These are phyloP conservation scores for Lithophane ornitopus DNA, from an alignment of 2,888 invertebrate species.

Conservation along the genomic window DNA sequence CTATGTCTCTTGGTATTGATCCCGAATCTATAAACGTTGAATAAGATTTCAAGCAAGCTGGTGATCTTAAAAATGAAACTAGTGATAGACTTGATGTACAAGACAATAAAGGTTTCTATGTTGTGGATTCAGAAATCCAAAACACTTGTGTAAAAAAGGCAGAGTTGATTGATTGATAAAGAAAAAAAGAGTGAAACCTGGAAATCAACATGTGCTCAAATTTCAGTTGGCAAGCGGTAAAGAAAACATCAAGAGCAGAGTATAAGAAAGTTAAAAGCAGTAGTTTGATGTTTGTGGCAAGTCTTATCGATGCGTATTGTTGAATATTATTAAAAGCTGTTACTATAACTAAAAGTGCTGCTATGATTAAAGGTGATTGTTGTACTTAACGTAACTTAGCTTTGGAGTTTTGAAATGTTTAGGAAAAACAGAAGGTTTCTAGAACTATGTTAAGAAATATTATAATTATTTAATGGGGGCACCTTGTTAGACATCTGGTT, in stretches of 20 bases:
- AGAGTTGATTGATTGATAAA: slow-evolving; percentile 31
- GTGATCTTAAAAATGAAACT: slow-evolving; percentile 1
- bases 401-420: slow-evolving; percentile 57
- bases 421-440: slow-evolving; percentile 34
- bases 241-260: slow-evolving; percentile 43
- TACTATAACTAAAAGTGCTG: slow-evolving; percentile 60
- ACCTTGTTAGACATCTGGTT: not conserved
- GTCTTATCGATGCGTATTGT: slow-evolving; percentile 61
- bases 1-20: not conserved
- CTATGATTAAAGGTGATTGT: slow-evolving; percentile 58
- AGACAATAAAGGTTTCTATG: slow-evolving; percentile 9
- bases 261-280: slow-evolving; percentile 59
- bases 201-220: slow-evolving; percentile 36
- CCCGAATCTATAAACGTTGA: not conserved
- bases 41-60: not conserved
- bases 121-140: slow-evolving; percentile 16
- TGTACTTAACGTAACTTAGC: slow-evolving; percentile 58
- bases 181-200: slow-evolving; percentile 26
- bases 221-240: slow-evolving; percentile 38
- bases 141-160: slow-evolving; percentile 33
- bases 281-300: slow-evolving; percentile 57
- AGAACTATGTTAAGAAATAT: slow-evolving; percentile 9
- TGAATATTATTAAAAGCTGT: slow-evolving; percentile 66
- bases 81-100: not conserved
- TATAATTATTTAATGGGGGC: slow-evolving; percentile 2